Conservation (phyloP, 2,113 vertebrate species). For the Chaenocephalus aceratus region DNA sequence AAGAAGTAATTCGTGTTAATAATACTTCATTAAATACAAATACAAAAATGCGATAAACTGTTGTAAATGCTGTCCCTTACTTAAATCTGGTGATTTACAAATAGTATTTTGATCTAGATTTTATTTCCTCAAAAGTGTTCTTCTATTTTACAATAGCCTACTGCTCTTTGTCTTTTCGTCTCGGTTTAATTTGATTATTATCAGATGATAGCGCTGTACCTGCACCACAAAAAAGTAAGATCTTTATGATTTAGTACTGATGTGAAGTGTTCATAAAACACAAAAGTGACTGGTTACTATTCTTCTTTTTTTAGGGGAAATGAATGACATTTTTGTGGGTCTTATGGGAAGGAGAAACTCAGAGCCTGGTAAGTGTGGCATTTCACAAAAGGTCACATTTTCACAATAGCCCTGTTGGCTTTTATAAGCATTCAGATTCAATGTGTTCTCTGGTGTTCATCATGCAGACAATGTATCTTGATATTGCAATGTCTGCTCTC, state of each 20-base stretch:
- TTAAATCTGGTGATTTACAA: neutral
- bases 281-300: neutral
- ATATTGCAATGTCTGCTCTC: constrained; percentile 29
- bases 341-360: constrained; percentile 92
- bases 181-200: neutral
- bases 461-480: neutral
- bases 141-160: neutral
- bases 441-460: constrained; percentile 5
- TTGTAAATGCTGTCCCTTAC: neutral
- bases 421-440: neutral
- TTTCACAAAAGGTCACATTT: neutral
- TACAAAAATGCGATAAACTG: neutral
- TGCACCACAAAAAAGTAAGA: constrained; percentile 83
- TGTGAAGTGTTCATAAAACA: neutral
- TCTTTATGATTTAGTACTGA: neutral
- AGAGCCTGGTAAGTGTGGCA: constrained; percentile 80
- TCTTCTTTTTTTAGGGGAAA: constrained; percentile 84
- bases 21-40: neutral
- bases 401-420: neutral
- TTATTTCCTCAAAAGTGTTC: neutral
- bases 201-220: constrained; percentile 68
- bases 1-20: neutral
- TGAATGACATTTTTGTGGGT: constrained; percentile 95
- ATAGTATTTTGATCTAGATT: neutral
- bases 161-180: neutral